A percentile compares a stretch with the other conserved stretches of the same genome.
phyloP scores from a whole-genome alignment of 2,888 invertebrate species.

The Bimastos eiseni region DNA sequence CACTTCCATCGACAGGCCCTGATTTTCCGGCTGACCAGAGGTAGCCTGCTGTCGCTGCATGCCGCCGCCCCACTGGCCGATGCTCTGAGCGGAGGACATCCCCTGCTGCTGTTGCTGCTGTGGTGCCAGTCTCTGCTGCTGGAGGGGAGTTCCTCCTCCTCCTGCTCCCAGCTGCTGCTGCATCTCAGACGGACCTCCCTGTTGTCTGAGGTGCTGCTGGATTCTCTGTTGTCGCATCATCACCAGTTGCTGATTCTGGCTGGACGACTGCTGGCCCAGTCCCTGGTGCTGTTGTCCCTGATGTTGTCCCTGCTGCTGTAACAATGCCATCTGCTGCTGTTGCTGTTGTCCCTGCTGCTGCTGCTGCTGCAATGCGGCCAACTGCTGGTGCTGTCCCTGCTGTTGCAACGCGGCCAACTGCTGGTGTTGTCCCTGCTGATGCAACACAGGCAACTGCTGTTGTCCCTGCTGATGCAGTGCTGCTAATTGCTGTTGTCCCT shows the following conservation, averaged over 20 bases:
- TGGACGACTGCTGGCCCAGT: not conserved
- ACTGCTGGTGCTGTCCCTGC: conserved; percentile 38
- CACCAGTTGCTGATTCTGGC: not conserved
- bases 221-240: not conserved
- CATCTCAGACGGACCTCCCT: not conserved
- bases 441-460: not conserved
- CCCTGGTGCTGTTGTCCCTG: conserved; percentile 32
- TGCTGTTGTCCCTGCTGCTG: conserved; percentile 32
- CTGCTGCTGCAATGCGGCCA: not conserved
- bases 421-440: conserved; percentile 32
- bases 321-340: not conserved
- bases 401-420: conserved; percentile 22
- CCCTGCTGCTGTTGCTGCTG: too few species aligned
- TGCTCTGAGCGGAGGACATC: not conserved
- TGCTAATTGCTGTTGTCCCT: conserved; percentile 20
- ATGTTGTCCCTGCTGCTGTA: conserved; percentile 38
- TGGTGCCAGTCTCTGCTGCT: not conserved
- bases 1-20: not conserved
- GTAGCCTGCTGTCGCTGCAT: conserved; percentile 30
- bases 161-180: not conserved
- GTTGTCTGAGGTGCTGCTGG: not conserved
- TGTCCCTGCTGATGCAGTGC: not conserved
- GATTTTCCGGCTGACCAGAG: not conserved
- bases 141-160: not conserved
- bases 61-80: not conserved